Evolutionary conservation across 1,140 invertebrate species (phyloP).

Genomic region (Ips typographus): DNA sequence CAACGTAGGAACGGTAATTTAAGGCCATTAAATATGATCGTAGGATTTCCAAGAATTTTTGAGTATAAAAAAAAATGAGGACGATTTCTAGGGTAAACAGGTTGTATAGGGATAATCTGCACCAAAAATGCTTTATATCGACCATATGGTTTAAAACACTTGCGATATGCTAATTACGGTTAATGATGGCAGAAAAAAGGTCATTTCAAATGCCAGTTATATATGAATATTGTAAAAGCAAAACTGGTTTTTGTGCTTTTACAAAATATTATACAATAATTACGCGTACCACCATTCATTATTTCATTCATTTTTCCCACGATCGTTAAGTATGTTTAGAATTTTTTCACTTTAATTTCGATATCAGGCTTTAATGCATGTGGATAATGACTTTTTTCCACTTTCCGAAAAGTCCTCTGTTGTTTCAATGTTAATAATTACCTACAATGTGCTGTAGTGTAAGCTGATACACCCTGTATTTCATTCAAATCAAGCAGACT

Average conservation of each 20-base stretch:
- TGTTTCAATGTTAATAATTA: too few species aligned
- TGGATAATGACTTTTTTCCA: too few species aligned
- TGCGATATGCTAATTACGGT: slow-evolving; percentile 6
- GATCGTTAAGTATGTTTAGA: slow-evolving; percentile 13
- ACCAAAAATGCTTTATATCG: too few species aligned
- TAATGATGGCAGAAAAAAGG: slow-evolving; percentile 14
- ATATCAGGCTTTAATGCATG: too few species aligned
- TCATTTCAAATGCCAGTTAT: slow-evolving; percentile 13
- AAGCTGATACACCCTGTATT: too few species aligned
- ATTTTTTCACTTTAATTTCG: too few species aligned
- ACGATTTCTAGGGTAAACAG: too few species aligned
- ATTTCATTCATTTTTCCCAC: slow-evolving; percentile 31
- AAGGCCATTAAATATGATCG: slow-evolving; percentile 15
- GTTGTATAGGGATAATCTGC: too few species aligned
- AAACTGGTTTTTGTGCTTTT: slow-evolving; percentile 17
- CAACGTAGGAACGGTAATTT: slow-evolving; percentile 20
- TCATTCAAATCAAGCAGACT: too few species aligned
- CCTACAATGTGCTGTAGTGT: too few species aligned
- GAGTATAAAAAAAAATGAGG: too few species aligned
- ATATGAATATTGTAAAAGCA: slow-evolving; percentile 31
- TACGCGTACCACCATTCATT: slow-evolving; percentile 22
- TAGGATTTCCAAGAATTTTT: not conserved
- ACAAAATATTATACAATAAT: slow-evolving; percentile 21
- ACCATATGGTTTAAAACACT: not conserved
- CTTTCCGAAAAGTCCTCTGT: too few species aligned